Conservation (phyloP, 53 echinoderm and acorn worm species). For the Apostichopus leukothele region DNA sequence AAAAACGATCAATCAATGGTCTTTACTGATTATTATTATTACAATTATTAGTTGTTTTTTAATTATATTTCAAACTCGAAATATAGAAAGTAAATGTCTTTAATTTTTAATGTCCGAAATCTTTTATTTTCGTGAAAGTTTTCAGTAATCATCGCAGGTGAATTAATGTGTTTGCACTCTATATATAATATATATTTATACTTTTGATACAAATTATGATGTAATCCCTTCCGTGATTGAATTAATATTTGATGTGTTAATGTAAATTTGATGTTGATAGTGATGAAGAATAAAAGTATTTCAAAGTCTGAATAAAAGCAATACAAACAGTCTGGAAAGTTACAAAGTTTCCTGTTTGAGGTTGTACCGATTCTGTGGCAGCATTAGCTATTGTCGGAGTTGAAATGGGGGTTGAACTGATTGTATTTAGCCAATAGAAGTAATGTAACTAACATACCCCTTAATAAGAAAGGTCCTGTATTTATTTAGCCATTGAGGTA, state of each 20-base stretch:
- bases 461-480: no score
- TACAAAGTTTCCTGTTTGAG: no score
- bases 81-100: no score
- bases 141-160: background rate
- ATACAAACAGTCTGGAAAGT: no score
- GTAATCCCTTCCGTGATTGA: background rate
- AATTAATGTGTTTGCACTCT: background rate
- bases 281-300: background rate
- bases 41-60: background rate
- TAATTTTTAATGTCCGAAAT: no score
- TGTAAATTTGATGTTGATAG: background rate
- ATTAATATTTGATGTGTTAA: slow-evolving; percentile 11
- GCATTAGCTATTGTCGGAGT: no score
- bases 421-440: no score
- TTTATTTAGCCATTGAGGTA: no score
- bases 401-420: no score
- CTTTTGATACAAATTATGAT: slow-evolving; percentile 35
- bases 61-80: background rate
- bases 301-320: background rate
- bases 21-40: background rate
- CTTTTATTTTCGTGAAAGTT: background rate
- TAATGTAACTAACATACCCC: no score
- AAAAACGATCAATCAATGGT: no score
- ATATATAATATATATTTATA: slow-evolving; percentile 38
- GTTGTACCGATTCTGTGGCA: no score